phyloP scores from a whole-genome alignment of 2,113 vertebrate genomes.

The Leptosomus discolor region DNA sequence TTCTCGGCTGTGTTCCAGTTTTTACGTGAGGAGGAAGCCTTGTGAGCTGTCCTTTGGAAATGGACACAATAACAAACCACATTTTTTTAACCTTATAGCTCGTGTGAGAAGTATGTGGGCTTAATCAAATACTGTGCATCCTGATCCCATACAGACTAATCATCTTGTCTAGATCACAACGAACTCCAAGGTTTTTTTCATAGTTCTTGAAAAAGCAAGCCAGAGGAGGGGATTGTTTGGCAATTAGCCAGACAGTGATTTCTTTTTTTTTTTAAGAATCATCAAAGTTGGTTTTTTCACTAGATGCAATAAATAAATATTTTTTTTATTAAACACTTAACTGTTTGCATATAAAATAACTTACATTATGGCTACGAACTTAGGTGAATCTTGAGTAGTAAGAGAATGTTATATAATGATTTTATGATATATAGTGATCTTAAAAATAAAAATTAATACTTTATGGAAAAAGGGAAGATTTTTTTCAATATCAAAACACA shows the following conservation, averaged over 20 bases:
- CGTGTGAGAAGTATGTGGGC: slow-evolving; percentile 27
- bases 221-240: slow-evolving; percentile 16
- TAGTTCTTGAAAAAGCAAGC: slow-evolving; percentile 25
- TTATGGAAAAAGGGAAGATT: neutral
- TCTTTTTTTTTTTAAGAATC: neutral
- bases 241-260: neutral
- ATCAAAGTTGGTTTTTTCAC: neutral
- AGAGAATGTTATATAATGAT: slow-evolving; percentile 29
- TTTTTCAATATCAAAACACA: neutral
- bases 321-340: slow-evolving; percentile 33
- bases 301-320: slow-evolving; percentile 42
- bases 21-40: slow-evolving; percentile 91
- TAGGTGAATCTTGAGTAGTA: slow-evolving; percentile 20
- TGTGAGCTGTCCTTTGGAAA: slow-evolving; percentile 67
- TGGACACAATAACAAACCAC: slow-evolving; percentile 44
- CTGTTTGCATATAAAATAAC: slow-evolving; percentile 27
- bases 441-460: slow-evolving; percentile 3
- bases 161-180: slow-evolving; percentile 23
- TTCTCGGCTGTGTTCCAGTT: slow-evolving; percentile 98
- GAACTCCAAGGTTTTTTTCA: slow-evolving; percentile 17
- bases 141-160: slow-evolving; percentile 21
- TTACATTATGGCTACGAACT: neutral
- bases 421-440: slow-evolving; percentile 41
- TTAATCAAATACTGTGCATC: slow-evolving; percentile 46
- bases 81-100: slow-evolving; percentile 19